These are phyloP conservation scores for Drosophila pseudoobscura DNA, from an alignment of 1,140 invertebrate species.

Conservation along the genomic window DNA sequence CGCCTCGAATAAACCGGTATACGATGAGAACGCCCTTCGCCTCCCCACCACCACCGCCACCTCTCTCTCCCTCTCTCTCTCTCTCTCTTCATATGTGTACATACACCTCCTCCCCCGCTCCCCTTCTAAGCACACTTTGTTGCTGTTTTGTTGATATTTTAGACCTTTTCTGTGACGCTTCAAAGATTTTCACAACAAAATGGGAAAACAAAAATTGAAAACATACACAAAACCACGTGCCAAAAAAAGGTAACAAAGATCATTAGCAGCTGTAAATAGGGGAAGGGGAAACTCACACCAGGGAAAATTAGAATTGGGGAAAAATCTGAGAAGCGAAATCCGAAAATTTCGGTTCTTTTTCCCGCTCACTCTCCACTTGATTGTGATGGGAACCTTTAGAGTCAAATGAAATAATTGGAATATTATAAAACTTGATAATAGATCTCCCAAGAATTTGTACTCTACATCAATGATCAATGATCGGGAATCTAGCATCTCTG, in stretches of 20 bases:
- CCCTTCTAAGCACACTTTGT: background rate
- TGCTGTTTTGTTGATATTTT: conserved; percentile 34
- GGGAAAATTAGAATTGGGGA: background rate
- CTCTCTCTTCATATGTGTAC: background rate
- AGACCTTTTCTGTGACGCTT: conserved; percentile 60
- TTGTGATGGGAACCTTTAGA: no score
- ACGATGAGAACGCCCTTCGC: background rate
- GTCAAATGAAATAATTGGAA: no score
- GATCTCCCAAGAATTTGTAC: no score
- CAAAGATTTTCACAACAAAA: conserved; percentile 53
- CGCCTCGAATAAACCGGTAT: conserved; percentile 58
- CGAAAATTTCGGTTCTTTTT: no score
- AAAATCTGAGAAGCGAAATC: no score
- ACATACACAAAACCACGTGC: background rate
- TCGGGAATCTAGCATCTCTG: no score
- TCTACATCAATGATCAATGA: no score
- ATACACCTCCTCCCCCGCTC: background rate
- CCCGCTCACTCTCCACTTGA: no score
- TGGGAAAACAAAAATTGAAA: background rate
- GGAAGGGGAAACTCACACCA: conserved; percentile 2
- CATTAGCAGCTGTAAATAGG: background rate
- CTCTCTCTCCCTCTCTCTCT: background rate
- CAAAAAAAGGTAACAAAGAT: background rate
- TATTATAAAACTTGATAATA: no score
- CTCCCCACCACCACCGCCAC: conserved; percentile 8